These are phyloP conservation scores for Marasmarcha lunaedactyla DNA, from an alignment of 2,888 invertebrate genomes.

Conservation along the genomic window DNA sequence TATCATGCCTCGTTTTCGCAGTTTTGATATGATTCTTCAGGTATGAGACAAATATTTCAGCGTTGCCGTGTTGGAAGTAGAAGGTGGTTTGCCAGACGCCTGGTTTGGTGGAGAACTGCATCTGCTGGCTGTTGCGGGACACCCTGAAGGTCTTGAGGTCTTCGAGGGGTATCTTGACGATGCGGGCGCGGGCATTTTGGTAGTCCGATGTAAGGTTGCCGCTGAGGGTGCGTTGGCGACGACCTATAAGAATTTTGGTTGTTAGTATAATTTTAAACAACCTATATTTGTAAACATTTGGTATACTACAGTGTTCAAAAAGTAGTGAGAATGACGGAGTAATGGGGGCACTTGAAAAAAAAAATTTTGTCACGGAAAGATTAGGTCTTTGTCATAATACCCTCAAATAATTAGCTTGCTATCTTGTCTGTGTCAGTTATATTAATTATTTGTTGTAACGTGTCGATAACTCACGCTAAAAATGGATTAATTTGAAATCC, in stretches of 20 bases:
- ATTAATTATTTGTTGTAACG: no score
- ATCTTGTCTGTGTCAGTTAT: no score
- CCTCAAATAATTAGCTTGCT: no score
- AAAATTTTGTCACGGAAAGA: no score
- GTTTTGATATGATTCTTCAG: slow-evolving; percentile 74
- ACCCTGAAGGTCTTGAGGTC: slow-evolving; percentile 53
- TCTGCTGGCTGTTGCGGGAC: slow-evolving; percentile 49
- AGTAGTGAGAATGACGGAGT: no score
- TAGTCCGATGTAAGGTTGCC: slow-evolving; percentile 63
- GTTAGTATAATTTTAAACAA: no score
- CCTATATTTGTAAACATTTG: no score
- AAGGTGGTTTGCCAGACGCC: slow-evolving; percentile 81
- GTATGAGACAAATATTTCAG: slow-evolving; percentile 77
- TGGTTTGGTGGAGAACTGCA: slow-evolving; percentile 53
- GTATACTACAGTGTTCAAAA: no score
- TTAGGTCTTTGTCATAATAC: no score
- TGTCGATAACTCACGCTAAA: no score
- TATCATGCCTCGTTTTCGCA: slow-evolving; percentile 78
- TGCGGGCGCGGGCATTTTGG: slow-evolving; percentile 46
- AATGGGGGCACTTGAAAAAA: no score
- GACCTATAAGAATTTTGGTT: slow-evolving; percentile 57
- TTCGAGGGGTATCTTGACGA: slow-evolving; percentile 44
- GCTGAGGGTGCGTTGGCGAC: slow-evolving; percentile 72
- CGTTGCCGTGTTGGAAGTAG: slow-evolving; percentile 90
- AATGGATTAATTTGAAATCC: no score